Evolutionary conservation across 2,888 invertebrate species (phyloP).

Genomic region (Tuberolachnus salignus): DNA sequence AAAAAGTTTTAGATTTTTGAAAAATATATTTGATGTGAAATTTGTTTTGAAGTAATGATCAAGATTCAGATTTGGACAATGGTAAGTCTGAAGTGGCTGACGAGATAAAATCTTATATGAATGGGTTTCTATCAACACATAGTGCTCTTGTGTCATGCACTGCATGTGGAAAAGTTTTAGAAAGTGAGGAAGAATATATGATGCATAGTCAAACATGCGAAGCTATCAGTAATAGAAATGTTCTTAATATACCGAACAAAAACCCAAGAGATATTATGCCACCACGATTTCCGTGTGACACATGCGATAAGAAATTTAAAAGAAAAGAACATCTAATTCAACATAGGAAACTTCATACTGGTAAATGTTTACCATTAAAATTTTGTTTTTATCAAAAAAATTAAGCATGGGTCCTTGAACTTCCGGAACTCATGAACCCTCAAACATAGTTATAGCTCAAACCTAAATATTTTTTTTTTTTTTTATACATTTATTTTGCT

Average conservation of each 20-base stretch:
- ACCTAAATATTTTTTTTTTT: no score
- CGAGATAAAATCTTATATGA: conserved; percentile 34
- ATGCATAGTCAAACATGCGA: conserved; percentile 53
- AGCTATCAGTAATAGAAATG: conserved; percentile 15
- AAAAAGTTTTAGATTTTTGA: neutral
- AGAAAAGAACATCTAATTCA: conserved; percentile 74
- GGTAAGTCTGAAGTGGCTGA: conserved; percentile 33
- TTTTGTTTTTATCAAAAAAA: no score
- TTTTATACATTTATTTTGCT: no score
- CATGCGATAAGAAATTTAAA: conserved; percentile 71
- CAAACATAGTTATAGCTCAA: no score
- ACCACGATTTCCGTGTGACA: conserved; percentile 64
- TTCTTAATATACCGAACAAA: conserved; percentile 31
- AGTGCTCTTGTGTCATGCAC: conserved; percentile 46
- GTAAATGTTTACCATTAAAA: no score
- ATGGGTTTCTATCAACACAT: conserved; percentile 38
- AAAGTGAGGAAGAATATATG: conserved; percentile 52
- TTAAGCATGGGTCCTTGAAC: no score
- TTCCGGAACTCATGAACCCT: no score
- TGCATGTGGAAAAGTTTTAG: conserved; percentile 57
- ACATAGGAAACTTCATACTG: conserved; percentile 72
- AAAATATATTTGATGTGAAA: neutral
- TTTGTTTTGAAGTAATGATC: conserved; percentile 44
- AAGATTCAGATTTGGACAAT: conserved; percentile 46
- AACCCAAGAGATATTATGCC: conserved; percentile 45